Conservation (phyloP, 2,113 vertebrate species). For the Xenotilapia caudafasciata region DNA sequence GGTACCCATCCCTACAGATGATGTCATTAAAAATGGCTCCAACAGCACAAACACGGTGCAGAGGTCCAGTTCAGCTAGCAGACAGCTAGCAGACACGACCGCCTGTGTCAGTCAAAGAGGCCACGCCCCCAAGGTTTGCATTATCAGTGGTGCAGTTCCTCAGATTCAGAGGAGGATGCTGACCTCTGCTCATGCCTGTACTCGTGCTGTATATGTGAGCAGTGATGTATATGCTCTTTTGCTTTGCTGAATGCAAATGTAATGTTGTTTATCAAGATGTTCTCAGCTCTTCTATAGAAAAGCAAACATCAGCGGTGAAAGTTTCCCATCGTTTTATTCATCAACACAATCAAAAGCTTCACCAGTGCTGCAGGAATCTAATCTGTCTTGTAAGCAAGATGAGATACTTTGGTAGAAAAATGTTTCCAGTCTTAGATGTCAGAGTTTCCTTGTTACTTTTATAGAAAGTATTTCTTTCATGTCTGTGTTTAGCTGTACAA, state of each 20-base stretch:
- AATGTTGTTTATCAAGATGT: not conserved
- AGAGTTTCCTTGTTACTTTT: not conserved
- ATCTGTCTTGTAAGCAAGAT: not conserved
- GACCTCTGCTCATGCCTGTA: not conserved
- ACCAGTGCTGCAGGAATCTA: not conserved
- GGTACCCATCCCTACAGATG: not conserved
- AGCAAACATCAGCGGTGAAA: not conserved
- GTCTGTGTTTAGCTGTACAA: not conserved
- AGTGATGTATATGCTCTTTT: not conserved
- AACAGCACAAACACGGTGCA: not conserved
- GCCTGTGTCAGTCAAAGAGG: not conserved
- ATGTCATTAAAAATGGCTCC: not conserved
- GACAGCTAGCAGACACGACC: not conserved
- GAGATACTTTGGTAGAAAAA: not conserved
- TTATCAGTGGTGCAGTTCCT: not conserved
- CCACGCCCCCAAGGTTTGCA: not conserved
- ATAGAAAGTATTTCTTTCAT: not conserved
- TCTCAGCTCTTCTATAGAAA: not conserved
- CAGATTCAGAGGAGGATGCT: not conserved
- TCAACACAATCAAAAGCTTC: not conserved
- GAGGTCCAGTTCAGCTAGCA: not conserved
- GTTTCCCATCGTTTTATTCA: not conserved
- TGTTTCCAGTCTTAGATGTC: not conserved
- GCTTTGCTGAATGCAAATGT: not conserved
- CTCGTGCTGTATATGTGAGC: not conserved